These are phyloP conservation scores for Lethenteron camtschaticum DNA, from an alignment of 2,113 vertebrate genomes.

Conservation along the genomic window DNA sequence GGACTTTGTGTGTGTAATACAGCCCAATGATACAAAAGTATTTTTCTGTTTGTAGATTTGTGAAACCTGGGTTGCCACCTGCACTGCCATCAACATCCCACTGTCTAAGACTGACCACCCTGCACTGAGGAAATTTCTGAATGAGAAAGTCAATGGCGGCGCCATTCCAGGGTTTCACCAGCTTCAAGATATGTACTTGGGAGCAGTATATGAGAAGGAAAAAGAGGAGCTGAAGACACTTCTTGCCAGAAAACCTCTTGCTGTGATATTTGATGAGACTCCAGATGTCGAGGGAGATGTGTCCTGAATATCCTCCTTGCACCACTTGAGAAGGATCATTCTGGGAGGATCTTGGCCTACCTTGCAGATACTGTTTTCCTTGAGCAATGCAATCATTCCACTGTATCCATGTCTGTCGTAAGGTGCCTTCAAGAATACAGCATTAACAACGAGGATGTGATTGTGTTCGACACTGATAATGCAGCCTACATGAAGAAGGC, in stretches of 20 bases:
- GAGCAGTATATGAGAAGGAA: constrained; percentile 7
- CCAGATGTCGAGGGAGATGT: constrained; percentile 12
- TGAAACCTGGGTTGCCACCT: constrained; percentile 10
- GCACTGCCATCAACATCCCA: constrained; percentile 8
- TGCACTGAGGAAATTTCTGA: constrained; percentile 7
- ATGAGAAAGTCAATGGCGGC: constrained; percentile 9
- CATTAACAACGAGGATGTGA: constrained; percentile 11
- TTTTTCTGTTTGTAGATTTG: constrained; percentile 5
- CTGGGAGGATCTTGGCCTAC: constrained; percentile 10
- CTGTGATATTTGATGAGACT: constrained; percentile 12
- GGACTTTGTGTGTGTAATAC: too few relatives aligned
- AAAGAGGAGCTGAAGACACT: constrained; percentile 7
- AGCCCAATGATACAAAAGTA: too few relatives aligned
- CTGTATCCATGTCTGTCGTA: constrained; percentile 4
- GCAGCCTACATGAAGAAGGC: constrained; percentile 12
- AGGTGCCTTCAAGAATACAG: constrained; percentile 10
- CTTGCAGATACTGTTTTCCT: constrained; percentile 10
- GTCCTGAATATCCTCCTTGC: too few relatives aligned
- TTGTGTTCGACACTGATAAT: constrained; percentile 13
- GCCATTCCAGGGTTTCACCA: constrained; percentile 9
- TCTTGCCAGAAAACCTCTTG: constrained; percentile 9
- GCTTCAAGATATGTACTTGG: constrained; percentile 10
- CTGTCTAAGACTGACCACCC: constrained; percentile 9
- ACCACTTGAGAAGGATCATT: constrained; percentile 8
- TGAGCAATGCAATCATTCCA: constrained; percentile 9